Evolutionary conservation across 1,140 invertebrate species (phyloP).

Genomic region (Anthonomus grandis): DNA sequence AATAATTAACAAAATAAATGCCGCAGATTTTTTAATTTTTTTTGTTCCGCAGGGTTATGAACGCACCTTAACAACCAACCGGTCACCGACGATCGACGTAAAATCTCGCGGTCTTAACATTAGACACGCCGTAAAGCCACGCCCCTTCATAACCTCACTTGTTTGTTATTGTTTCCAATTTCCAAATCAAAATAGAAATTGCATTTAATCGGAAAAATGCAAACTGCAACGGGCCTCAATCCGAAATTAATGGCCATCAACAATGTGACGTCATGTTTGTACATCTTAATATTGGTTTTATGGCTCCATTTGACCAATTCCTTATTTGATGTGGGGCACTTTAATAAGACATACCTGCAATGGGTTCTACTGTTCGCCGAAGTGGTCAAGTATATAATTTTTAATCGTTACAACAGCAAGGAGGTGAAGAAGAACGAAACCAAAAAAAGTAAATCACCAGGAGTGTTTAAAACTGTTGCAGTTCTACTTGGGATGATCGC

Average conservation of each 20-base stretch:
- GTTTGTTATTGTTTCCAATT: too few relatives aligned
- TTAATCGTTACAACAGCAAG: slow-evolving; percentile 2
- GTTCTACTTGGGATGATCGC: slow-evolving; percentile 41
- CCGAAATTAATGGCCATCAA: slow-evolving; percentile 17
- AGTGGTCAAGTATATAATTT: slow-evolving; percentile 34
- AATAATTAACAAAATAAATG: too few relatives aligned
- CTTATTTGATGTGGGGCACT: slow-evolving; percentile 36
- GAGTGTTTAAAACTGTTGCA: slow-evolving; percentile 46
- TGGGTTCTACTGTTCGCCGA: slow-evolving; percentile 32
- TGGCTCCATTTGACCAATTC: slow-evolving; percentile 17
- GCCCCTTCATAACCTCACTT: too few relatives aligned
- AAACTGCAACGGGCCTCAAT: too few relatives aligned
- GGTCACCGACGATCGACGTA: too few relatives aligned
- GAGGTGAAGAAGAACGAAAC: slow-evolving; percentile 11
- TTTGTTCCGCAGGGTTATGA: too few relatives aligned
- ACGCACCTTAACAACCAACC: too few relatives aligned
- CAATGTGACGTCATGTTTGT: slow-evolving; percentile 26
- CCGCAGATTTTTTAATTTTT: too few relatives aligned
- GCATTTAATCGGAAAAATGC: too few relatives aligned
- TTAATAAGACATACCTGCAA: slow-evolving; percentile 31
- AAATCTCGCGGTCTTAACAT: too few relatives aligned
- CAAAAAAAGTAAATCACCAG: slow-evolving; percentile 34
- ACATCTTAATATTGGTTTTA: slow-evolving; percentile 18
- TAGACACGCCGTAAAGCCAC: too few relatives aligned
- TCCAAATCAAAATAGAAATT: too few relatives aligned